Evolutionary conservation across 2,113 vertebrate genomes (phyloP).

Genomic region (Oplegnathus fasciatus): DNA sequence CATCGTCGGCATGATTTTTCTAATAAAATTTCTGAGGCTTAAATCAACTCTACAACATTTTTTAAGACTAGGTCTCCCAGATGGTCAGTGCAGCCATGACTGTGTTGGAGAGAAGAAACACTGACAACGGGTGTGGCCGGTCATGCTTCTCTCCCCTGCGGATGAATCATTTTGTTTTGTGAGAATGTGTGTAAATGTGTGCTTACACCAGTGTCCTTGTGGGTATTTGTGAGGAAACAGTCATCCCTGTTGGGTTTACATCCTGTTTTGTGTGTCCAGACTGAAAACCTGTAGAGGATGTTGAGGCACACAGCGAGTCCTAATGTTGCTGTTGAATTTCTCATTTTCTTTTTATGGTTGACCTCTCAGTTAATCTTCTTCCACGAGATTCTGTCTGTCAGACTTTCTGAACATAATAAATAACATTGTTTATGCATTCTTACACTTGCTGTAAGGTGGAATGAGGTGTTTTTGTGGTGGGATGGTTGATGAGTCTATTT

Average conservation of each 20-base stretch:
- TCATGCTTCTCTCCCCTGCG: constrained; percentile 22
- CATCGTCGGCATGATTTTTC: not conserved
- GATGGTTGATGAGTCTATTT: not conserved
- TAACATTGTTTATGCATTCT: not conserved
- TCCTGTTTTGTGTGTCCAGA: constrained; percentile 36
- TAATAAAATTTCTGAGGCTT: not conserved
- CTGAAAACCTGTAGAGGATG: constrained; percentile 33
- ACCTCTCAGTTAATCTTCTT: not conserved
- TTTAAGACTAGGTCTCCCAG: not conserved
- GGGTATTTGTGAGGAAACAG: constrained; percentile 19
- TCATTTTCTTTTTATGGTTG: constrained; percentile 1
- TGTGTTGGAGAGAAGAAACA: not conserved
- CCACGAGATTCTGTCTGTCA: not conserved
- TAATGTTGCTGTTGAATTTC: not conserved
- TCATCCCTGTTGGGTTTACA: constrained; percentile 23
- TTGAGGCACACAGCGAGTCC: not conserved
- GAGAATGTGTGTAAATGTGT: constrained; percentile 7
- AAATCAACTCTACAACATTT: not conserved
- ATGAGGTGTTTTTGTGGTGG: not conserved
- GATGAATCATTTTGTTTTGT: constrained; percentile 45
- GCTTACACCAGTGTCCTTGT: constrained; percentile 24
- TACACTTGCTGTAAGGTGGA: not conserved
- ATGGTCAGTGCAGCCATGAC: constrained; percentile 6
- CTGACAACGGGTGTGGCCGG: constrained; percentile 39
- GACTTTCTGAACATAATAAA: not conserved